phyloP scores from a whole-genome alignment of 1,140 invertebrate genomes.

The Myzus persicae region DNA sequence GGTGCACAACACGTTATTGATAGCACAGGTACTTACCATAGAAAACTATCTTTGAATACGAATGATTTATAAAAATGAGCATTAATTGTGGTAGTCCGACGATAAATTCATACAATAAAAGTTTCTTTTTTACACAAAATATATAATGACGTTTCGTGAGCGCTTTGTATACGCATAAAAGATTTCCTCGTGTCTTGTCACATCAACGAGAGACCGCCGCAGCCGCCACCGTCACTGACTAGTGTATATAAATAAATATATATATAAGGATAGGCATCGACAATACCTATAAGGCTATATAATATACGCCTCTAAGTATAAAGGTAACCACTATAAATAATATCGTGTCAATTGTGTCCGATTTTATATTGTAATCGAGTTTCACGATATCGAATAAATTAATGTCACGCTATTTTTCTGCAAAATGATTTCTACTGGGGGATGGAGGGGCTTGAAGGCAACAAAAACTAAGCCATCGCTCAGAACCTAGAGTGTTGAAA shows the following conservation, averaged over 20 bases:
- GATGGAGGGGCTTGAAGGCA: too few relatives aligned
- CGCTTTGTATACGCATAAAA: not conserved
- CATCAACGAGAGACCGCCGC: not conserved
- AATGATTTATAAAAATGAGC: too few relatives aligned
- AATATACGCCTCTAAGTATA: not conserved
- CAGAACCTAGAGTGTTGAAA: not conserved
- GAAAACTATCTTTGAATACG: not conserved
- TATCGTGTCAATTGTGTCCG: not conserved
- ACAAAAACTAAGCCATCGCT: too few relatives aligned
- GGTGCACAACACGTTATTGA: too few relatives aligned
- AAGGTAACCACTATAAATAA: not conserved
- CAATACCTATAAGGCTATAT: not conserved
- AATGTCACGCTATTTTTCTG: not conserved
- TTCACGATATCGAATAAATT: not conserved
- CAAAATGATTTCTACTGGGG: not conserved
- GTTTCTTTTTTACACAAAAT: slow-evolving; percentile 3
- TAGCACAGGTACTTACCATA: not conserved
- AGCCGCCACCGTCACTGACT: not conserved
- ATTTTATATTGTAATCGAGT: not conserved
- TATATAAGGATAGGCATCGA: not conserved
- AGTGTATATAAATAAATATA: not conserved
- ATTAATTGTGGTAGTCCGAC: not conserved
- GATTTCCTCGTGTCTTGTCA: not conserved
- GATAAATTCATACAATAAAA: not conserved
- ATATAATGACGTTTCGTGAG: not conserved